Conservation (phyloP, 1,140 invertebrate species). For the Lasaia peninsularis region DNA sequence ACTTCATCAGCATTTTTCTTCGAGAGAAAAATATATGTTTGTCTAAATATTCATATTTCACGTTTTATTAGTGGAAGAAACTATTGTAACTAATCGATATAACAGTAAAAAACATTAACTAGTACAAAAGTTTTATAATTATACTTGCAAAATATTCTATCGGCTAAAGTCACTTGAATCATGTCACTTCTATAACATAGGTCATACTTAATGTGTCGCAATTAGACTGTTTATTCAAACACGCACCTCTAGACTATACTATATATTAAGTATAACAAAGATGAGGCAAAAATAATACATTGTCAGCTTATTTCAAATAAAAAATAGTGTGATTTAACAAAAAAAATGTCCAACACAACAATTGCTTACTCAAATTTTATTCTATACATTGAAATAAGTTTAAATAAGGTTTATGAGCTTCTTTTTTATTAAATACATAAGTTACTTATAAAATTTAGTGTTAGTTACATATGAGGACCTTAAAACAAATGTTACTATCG, state of each 20-base stretch:
- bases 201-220: conserved; percentile 3
- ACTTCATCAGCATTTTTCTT: not conserved
- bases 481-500: conserved; percentile 37
- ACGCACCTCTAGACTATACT: not conserved
- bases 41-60: not conserved
- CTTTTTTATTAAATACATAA: not conserved
- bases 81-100: not conserved
- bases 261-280: conserved; percentile 2
- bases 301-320: not conserved
- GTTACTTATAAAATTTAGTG: conserved; percentile 5
- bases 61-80: not conserved
- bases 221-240: not conserved
- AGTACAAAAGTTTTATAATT: conserved; percentile 2
- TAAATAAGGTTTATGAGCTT: not conserved
- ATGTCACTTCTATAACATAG: not conserved
- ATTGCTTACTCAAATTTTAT: not conserved
- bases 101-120: conserved; percentile 1
- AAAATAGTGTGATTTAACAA: not conserved
- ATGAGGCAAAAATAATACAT: conserved; percentile 7
- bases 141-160: not conserved
- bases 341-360: not conserved
- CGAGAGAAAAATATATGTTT: not conserved
- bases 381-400: not conserved
- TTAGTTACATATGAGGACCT: conserved; percentile 16
- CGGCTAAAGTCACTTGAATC: not conserved